phyloP scores from a whole-genome alignment of 2,888 invertebrate species.

The Brenthis daphne region DNA sequence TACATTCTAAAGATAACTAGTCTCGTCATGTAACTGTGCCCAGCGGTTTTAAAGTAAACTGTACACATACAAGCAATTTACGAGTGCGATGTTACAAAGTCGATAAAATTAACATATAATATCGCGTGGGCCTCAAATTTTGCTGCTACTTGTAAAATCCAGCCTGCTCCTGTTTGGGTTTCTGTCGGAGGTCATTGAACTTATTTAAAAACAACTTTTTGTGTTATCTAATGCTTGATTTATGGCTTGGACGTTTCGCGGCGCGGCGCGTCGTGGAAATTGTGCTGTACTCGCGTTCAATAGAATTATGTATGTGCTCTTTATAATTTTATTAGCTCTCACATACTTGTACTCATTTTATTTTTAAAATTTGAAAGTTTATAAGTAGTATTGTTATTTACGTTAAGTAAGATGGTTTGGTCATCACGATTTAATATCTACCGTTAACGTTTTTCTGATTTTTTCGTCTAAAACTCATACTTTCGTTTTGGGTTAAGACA shows the following conservation, averaged over 20 bases:
- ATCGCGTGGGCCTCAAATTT: conserved; percentile 16
- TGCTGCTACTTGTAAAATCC: conserved; percentile 7
- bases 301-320: neutral
- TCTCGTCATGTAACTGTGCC: too few relatives aligned
- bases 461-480: too few relatives aligned
- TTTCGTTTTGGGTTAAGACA: too few relatives aligned
- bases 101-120: conserved; percentile 6
- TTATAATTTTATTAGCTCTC: neutral
- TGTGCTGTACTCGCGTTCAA: neutral
- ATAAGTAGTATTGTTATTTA: too few relatives aligned
- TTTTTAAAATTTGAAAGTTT: too few relatives aligned
- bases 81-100: neutral
- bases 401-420: too few relatives aligned
- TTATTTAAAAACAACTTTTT: conserved; percentile 18
- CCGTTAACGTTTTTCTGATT: too few relatives aligned
- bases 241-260: neutral
- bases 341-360: too few relatives aligned
- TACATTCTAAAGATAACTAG: too few relatives aligned
- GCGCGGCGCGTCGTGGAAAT: neutral
- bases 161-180: conserved; percentile 18
- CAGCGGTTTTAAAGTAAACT: too few relatives aligned
- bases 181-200: conserved; percentile 11
- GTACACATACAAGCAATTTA: neutral
- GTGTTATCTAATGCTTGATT: conserved; percentile 14
- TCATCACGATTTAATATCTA: too few relatives aligned